A percentile compares a stretch with the other conserved stretches of the same genome.
These are phyloP conservation scores for Virgularia gustaviana DNA, from an alignment of 92 coral and sea anemone species.

Conservation along the genomic window DNA sequence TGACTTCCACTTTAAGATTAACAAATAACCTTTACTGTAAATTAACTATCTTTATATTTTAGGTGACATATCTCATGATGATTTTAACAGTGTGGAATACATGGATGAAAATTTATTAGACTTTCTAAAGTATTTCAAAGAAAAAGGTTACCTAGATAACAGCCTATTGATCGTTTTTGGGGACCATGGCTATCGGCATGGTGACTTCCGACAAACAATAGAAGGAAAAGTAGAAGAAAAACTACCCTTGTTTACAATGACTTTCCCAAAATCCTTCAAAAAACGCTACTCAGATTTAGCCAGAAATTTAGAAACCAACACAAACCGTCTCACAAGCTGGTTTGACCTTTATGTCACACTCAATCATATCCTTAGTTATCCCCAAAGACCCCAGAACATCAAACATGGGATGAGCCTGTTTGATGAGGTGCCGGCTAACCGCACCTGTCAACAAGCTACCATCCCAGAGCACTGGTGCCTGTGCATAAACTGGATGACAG, in stretches of 20 bases:
- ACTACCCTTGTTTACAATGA: constrained; percentile 66
- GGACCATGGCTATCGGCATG: constrained; percentile 82
- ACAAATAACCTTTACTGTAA: too few species aligned
- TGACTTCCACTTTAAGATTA: too few species aligned
- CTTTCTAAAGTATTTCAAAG: constrained; percentile 51
- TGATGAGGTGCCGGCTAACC: constrained; percentile 53
- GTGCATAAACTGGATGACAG: constrained; percentile 64
- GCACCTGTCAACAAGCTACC: constrained; percentile 68
- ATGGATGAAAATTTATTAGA: constrained; percentile 54
- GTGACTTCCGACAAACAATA: constrained; percentile 64
- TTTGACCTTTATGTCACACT: constrained; percentile 77
- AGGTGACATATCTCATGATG: constrained; percentile 65
- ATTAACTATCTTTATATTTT: too few species aligned
- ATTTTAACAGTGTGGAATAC: constrained; percentile 38
- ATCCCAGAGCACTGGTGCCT: constrained; percentile 92
- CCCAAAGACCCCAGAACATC: constrained; percentile 49
- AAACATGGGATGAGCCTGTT: constrained; percentile 65
- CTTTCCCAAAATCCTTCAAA: constrained; percentile 71
- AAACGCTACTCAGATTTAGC: constrained; percentile 47
- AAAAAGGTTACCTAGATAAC: constrained; percentile 56
- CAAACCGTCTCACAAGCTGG: constrained; percentile 66
- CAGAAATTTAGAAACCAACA: constrained; percentile 55
- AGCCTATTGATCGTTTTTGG: constrained; percentile 67
- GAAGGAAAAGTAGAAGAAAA: constrained; percentile 87
- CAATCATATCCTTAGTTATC: constrained; percentile 65